These are phyloP conservation scores for Xenopus petersii DNA, from an alignment of 2,797 vertebrate species.

Conservation along the genomic window DNA sequence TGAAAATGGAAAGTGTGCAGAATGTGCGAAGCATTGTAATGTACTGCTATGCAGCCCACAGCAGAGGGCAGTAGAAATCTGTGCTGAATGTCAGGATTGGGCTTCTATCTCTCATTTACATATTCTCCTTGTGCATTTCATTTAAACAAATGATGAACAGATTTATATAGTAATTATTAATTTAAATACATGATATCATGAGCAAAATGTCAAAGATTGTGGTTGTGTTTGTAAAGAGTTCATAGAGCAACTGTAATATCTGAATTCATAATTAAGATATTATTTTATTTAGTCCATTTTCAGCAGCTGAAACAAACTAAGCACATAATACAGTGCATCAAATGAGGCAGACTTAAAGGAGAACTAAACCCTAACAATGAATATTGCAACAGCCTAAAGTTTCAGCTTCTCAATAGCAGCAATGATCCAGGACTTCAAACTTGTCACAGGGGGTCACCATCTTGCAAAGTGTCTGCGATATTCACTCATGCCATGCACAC, in stretches of 20 bases:
- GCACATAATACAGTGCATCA: too few species aligned
- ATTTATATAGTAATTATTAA: neutral
- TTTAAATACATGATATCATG: neutral
- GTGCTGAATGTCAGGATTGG: too few species aligned
- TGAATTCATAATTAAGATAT: neutral
- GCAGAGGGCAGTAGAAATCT: conserved; percentile 27
- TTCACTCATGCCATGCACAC: too few species aligned
- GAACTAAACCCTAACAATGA: too few species aligned
- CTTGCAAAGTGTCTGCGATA: too few species aligned
- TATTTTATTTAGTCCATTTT: neutral
- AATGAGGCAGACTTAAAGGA: too few species aligned
- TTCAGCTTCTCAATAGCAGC: too few species aligned
- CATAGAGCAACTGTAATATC: neutral
- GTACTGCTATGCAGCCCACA: conserved; percentile 11
- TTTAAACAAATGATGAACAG: neutral
- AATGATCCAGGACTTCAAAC: too few species aligned
- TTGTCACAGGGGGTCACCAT: too few species aligned
- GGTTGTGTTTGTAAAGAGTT: neutral
- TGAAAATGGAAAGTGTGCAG: conserved; percentile 7
- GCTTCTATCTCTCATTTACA: neutral
- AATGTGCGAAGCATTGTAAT: conserved; percentile 28
- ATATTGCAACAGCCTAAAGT: too few species aligned
- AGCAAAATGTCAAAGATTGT: neutral
- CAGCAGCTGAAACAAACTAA: neutral
- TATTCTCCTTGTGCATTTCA: neutral